These are phyloP conservation scores for Adelges cooleyi DNA, from an alignment of 1,140 invertebrate species.

Conservation along the genomic window DNA sequence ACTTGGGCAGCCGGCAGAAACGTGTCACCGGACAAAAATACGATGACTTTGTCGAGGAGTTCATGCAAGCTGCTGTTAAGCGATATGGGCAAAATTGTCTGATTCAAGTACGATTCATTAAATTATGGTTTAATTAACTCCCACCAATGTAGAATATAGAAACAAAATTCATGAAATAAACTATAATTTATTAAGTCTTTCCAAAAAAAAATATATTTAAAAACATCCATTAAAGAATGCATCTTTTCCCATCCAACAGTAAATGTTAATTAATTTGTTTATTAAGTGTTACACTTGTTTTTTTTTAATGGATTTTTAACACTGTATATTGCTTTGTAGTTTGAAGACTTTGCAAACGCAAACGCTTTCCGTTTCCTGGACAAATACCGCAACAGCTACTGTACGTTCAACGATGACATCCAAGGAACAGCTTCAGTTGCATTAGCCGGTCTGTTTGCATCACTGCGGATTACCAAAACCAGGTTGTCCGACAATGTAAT, in stretches of 20 bases:
- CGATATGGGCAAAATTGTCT: constrained; percentile 71
- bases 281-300: no score
- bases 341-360: constrained; percentile 88
- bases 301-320: no score
- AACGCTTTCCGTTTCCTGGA: constrained; percentile 80
- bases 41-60: constrained; percentile 92
- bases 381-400: constrained; percentile 73
- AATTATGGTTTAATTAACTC: background rate
- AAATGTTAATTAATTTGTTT: no score
- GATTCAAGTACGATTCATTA: constrained; percentile 42
- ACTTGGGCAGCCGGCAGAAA: constrained; percentile 78
- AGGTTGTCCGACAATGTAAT: constrained; percentile 68
- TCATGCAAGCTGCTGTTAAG: constrained; percentile 81
- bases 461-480: constrained; percentile 61
- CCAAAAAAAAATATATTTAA: no score
- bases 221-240: no score
- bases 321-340: constrained; percentile 42
- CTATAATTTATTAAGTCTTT: no score
- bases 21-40: constrained; percentile 71
- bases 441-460: constrained; percentile 78
- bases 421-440: constrained; percentile 85
- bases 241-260: no score
- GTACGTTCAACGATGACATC: constrained; percentile 94
- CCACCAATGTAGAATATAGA: no score
- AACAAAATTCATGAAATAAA: no score